These are phyloP conservation scores for Girardinichthys multiradiatus DNA, from an alignment of 2,113 vertebrate genomes.

Conservation along the genomic window DNA sequence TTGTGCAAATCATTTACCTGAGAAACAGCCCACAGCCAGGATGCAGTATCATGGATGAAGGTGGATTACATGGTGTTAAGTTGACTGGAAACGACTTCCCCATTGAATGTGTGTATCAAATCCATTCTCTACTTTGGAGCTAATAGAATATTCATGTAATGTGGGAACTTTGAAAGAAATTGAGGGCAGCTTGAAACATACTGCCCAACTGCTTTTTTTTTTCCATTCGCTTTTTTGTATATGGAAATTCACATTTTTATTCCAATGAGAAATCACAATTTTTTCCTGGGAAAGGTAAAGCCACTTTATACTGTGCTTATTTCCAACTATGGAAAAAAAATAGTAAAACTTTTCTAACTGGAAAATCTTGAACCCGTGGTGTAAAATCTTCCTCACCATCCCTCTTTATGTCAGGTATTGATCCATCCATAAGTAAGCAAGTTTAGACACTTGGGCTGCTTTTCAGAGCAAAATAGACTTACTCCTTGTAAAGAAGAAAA, in stretches of 20 bases:
- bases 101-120: constrained; percentile 62
- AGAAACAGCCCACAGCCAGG: constrained; percentile 58
- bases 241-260: constrained; percentile 16
- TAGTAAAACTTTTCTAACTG: constrained; percentile 18
- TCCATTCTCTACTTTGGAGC: constrained; percentile 65
- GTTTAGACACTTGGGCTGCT: constrained; percentile 29
- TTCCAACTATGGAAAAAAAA: constrained; percentile 4
- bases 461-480: constrained; percentile 43
- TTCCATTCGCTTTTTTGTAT: constrained; percentile 21
- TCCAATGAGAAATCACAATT: constrained; percentile 4
- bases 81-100: constrained; percentile 73
- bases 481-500: constrained; percentile 24
- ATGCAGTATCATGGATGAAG: constrained; percentile 68
- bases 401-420: constrained; percentile 48
- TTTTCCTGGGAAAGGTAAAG: constrained; percentile 24
- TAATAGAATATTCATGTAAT: constrained; percentile 74
- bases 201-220: constrained; percentile 13
- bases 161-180: constrained; percentile 56
- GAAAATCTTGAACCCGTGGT: constrained; percentile 34
- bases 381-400: constrained; percentile 19
- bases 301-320: background rate
- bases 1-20: constrained; percentile 59
- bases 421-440: constrained; percentile 45
- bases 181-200: constrained; percentile 39
- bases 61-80: constrained; percentile 64